These are phyloP conservation scores for Colius striatus DNA, from an alignment of 2,113 vertebrate genomes.

Conservation along the genomic window DNA sequence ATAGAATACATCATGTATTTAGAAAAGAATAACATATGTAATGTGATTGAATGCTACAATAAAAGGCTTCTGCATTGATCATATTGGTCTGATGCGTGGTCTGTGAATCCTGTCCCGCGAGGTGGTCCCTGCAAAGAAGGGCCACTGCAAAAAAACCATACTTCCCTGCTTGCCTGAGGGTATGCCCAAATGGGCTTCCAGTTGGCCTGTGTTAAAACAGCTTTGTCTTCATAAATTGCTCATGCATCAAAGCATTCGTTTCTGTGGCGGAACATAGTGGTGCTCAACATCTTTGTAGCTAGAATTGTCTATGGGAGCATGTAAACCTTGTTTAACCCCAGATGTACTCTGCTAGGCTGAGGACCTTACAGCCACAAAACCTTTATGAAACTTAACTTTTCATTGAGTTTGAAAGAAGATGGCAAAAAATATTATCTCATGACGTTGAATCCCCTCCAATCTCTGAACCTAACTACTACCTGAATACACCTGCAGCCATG, in stretches of 20 bases:
- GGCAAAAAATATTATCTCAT: neutral
- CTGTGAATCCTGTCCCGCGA: too few relatives aligned
- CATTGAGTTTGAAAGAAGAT: neutral
- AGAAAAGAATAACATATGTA: too few relatives aligned
- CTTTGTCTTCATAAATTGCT: neutral
- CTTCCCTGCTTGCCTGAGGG: neutral
- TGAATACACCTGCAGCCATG: neutral
- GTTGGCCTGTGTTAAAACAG: neutral
- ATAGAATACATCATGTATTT: too few relatives aligned
- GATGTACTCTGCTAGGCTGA: neutral
- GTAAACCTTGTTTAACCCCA: neutral
- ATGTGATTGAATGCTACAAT: too few relatives aligned
- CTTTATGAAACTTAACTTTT: neutral
- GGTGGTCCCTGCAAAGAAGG: neutral
- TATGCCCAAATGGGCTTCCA: neutral
- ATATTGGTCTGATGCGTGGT: too few relatives aligned
- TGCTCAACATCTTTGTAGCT: neutral
- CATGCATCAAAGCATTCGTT: neutral
- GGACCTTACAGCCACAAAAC: neutral
- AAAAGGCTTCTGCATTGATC: too few relatives aligned
- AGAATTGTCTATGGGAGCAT: rapidly evolving
- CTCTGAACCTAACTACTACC: neutral
- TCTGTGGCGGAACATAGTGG: neutral
- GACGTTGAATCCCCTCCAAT: neutral
- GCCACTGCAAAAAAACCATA: rapidly evolving